Base-by-base conservation (phyloP, 2,888 invertebrate species). In the Penaeus monodon region DNA sequence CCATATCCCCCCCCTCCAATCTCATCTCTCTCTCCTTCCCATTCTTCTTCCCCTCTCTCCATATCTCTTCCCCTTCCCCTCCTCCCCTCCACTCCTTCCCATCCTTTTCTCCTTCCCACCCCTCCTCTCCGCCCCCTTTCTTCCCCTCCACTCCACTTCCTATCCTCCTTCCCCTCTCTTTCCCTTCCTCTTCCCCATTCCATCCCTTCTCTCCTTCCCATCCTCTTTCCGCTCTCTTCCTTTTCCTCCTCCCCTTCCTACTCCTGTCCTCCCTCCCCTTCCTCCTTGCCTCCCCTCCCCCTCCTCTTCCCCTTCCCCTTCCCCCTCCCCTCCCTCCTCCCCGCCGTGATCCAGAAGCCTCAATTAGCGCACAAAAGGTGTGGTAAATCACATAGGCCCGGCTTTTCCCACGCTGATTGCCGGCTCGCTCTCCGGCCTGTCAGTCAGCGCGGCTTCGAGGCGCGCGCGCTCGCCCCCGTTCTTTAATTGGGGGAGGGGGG, bases 361-460 rank as follows among this genome's bases (percentile, higher is more conserved):
- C 68, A 29, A 68, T 49, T 49, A 49, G 49, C 14, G 49, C 49
- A 49, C 68, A 68, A 68, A 68, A 68, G 29, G 29, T 29, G 68
- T 68, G n/a, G 29, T 29, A 68, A 68, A n/a, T 68, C 68, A 68
- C 68, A 27, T 29, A 68, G 68, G 49, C 49, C 2, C 49, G 14
- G 29, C 68, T 68, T 68, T 68, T 68, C n/a, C 68, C 68, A 68
- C 68, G 68, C n/a, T 29, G 68, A 68, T 49, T 49, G 49, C 49
- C 14, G 49, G 49, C 49, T 49, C 49, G 49, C 14, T 49, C 49
- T 49, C 49, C 49, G 68, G 29, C 14, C 68, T 27, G 29, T 68
- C 27, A 68, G 29, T 68, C n/a, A 68, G 29, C 14, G 29, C 29
- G 68, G 29, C n/a, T 12, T 22, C 20, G 68, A 68, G 20, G 68